These are phyloP conservation scores for Allygus modestus DNA, from an alignment of 2,888 invertebrate genomes.

Conservation along the genomic window DNA sequence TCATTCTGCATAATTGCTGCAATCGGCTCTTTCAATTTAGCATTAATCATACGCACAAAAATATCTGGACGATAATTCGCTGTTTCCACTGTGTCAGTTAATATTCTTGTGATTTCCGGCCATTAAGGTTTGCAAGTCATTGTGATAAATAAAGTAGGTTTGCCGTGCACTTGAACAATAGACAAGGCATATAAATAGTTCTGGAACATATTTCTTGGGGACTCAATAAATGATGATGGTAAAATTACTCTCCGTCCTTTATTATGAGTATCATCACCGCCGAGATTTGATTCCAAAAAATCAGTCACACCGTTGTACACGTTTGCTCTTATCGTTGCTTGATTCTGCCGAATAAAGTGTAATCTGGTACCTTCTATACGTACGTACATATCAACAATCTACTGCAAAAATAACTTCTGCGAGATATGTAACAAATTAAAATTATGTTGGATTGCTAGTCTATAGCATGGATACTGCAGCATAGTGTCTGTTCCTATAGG, in stretches of 20 bases:
- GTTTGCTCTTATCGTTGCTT: background rate
- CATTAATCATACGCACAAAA: constrained; percentile 22
- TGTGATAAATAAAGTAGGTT: constrained; percentile 36
- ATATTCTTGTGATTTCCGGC: constrained; percentile 12
- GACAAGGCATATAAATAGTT: constrained; percentile 33
- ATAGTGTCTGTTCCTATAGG: background rate
- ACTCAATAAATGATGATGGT: constrained; percentile 29
- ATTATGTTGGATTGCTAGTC: constrained; percentile 25
- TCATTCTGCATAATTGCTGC: background rate
- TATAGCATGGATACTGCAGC: constrained; percentile 20
- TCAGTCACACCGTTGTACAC: constrained; percentile 25
- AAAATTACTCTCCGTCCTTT: background rate
- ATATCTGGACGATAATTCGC: constrained; percentile 32
- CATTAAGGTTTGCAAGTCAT: constrained; percentile 41
- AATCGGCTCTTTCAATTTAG: constrained; percentile 29
- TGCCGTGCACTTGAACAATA: constrained; percentile 35
- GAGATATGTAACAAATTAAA: constrained; percentile 32
- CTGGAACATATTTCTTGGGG: constrained; percentile 32
- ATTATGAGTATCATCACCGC: background rate
- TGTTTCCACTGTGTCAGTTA: background rate
- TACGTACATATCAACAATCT: constrained; percentile 33
- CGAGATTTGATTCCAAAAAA: background rate
- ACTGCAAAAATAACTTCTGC: constrained; percentile 37
- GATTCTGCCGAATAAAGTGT: constrained; percentile 31
- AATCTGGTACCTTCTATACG: constrained; percentile 40